Percentiles rank a stretch among this genome's conserved stretches.
Evolutionary conservation across 2,888 invertebrate genomes (phyloP).

Genomic region (Protula sp.): DNA sequence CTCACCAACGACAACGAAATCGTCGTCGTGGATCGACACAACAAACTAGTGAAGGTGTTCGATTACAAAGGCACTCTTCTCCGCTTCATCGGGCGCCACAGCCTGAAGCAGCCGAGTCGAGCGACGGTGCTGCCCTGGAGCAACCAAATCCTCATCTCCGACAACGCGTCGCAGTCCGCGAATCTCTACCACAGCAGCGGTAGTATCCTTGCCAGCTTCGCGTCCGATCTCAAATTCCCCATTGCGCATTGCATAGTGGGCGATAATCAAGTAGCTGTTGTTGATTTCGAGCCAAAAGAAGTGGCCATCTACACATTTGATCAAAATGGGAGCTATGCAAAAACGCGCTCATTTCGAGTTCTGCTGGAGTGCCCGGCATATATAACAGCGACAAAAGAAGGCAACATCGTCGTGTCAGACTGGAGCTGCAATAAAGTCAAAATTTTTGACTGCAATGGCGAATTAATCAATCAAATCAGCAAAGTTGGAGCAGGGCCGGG

Average conservation of each 20-base stretch:
- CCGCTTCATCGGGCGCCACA: conserved; percentile 6
- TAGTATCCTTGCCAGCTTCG: conserved; percentile 4
- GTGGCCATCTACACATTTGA: conserved; percentile 7
- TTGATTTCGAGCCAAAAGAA: conserved; percentile 12
- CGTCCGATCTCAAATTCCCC: conserved; percentile 11
- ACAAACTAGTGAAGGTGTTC: conserved; percentile 17
- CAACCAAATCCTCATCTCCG: conserved; percentile 12
- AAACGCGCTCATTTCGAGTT: conserved; percentile 5
- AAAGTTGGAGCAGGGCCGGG: background rate
- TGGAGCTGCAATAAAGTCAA: conserved; percentile 2
- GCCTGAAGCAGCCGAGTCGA: conserved; percentile 13
- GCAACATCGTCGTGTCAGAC: conserved; percentile 13
- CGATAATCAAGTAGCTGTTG: conserved; percentile 7
- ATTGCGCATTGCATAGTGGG: conserved; percentile 9
- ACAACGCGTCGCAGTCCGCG: conserved; percentile 4
- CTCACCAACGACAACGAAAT: conserved; percentile 6
- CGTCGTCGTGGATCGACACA: conserved; percentile 16
- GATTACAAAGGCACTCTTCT: conserved; percentile 10
- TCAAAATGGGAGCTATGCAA: background rate
- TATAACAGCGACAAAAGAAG: conserved; percentile 5
- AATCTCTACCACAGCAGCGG: conserved; percentile 9
- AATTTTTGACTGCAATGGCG: conserved; percentile 4
- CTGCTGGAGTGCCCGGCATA: conserved; percentile 13
- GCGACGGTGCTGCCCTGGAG: conserved; percentile 4
- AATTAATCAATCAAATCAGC: background rate